Percentiles rank a stretch among this genome's conserved stretches.
These are phyloP conservation scores for Meteorus sp. DNA, from an alignment of 1,140 invertebrate genomes.

Conservation along the genomic window DNA sequence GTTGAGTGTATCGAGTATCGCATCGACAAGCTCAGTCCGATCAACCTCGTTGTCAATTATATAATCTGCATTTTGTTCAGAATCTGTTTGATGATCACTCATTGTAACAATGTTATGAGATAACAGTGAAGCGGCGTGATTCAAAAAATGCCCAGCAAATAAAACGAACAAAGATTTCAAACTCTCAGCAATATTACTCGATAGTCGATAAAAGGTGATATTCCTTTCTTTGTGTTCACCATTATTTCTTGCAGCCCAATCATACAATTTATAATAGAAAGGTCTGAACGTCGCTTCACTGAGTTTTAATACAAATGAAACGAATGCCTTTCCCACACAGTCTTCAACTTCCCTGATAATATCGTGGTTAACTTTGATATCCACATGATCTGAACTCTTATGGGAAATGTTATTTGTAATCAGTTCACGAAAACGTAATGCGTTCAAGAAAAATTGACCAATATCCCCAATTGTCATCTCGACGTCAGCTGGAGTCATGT, in stretches of 20 bases:
- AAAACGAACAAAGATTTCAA: constrained; percentile 86
- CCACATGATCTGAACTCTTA: constrained; percentile 41
- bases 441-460: constrained; percentile 73
- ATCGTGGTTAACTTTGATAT: no score
- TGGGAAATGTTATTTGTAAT: no score
- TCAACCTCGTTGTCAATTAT: constrained; percentile 61
- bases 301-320: constrained; percentile 79
- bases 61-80: constrained; percentile 53
- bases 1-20: constrained; percentile 73
- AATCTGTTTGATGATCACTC: constrained; percentile 39
- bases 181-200: constrained; percentile 74
- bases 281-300: constrained; percentile 87
- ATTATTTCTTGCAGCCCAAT: constrained; percentile 73
- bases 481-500: constrained; percentile 64
- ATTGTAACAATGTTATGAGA: constrained; percentile 55
- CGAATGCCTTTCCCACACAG: constrained; percentile 72
- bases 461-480: constrained; percentile 67
- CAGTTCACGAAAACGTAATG: constrained; percentile 74
- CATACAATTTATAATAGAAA: constrained; percentile 82
- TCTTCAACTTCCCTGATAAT: no score
- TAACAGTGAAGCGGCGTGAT: constrained; percentile 75
- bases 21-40: constrained; percentile 65
- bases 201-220: constrained; percentile 80
- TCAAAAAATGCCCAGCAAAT: constrained; percentile 84
- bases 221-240: constrained; percentile 65